phyloP scores from a whole-genome alignment of 2,797 vertebrate species.

The Pachyuromys duprasi region DNA sequence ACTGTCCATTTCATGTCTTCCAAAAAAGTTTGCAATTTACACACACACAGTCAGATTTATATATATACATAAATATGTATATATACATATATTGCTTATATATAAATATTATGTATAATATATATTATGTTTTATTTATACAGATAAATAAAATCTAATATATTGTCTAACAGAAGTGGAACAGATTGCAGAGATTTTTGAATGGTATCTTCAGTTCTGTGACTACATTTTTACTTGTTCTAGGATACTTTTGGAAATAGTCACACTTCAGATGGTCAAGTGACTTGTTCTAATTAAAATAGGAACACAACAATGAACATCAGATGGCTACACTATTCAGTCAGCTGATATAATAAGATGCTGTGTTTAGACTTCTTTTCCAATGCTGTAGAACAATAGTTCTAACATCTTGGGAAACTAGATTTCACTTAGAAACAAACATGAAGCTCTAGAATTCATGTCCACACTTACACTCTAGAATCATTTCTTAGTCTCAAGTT shows the following conservation, averaged over 20 bases:
- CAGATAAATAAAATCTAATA: neutral
- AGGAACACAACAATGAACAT: neutral
- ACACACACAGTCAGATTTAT: too few species aligned
- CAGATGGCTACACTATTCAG: neutral
- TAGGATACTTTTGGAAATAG: neutral
- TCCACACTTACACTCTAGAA: neutral
- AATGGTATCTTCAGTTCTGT: too few species aligned
- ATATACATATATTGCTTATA: too few species aligned
- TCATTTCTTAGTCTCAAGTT: neutral
- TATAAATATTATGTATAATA: too few species aligned
- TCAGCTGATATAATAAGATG: neutral
- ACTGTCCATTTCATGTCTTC: neutral
- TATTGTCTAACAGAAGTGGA: neutral
- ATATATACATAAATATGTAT: too few species aligned
- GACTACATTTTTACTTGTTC: neutral
- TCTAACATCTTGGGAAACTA: neutral
- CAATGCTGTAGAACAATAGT: fast-evolving
- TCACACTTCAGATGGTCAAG: neutral
- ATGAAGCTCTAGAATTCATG: neutral
- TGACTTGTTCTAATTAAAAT: neutral
- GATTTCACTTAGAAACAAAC: neutral
- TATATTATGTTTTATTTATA: too few species aligned
- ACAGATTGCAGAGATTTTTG: neutral
- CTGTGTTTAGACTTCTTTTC: neutral
- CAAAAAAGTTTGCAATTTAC: neutral